These are phyloP conservation scores for Moxostoma hubbsi DNA, from an alignment of 2,797 vertebrate genomes.

Conservation along the genomic window DNA sequence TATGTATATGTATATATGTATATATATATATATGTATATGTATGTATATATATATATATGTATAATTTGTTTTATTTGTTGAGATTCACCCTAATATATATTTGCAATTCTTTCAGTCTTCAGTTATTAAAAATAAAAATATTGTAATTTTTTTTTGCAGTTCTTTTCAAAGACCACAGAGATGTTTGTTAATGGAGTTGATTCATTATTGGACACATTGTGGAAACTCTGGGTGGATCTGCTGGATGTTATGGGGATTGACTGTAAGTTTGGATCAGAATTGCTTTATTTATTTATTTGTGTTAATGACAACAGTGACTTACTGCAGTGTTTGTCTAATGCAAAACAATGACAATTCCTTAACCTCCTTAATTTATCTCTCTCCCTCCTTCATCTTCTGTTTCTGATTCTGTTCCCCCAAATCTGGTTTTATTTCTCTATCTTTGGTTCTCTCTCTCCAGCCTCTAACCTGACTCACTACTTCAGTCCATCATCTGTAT, in stretches of 20 bases:
- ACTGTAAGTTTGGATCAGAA: slow-evolving; percentile 80
- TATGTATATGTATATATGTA: no score
- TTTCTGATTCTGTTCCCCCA: slow-evolving; percentile 54
- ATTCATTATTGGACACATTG: slow-evolving; percentile 87
- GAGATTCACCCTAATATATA: not conserved
- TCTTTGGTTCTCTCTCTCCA: slow-evolving; percentile 41
- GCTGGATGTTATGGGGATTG: slow-evolving; percentile 94
- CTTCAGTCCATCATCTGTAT: slow-evolving; percentile 87
- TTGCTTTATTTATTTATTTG: not conserved
- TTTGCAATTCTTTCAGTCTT: not conserved
- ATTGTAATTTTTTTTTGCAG: slow-evolving; percentile 68
- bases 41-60: no score
- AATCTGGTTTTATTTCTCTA: slow-evolving; percentile 69
- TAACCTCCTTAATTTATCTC: not conserved
- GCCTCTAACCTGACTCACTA: slow-evolving; percentile 89
- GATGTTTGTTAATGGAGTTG: slow-evolving; percentile 92
- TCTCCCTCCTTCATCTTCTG: not conserved
- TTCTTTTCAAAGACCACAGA: slow-evolving; percentile 94
- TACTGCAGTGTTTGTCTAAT: not conserved
- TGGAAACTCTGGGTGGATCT: slow-evolving; percentile 96
- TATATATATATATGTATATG: no score
- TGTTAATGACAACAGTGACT: not conserved
- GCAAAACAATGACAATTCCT: not conserved
- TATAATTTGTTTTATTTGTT: no score
- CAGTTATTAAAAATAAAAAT: not conserved